Base-by-base conservation (phyloP, 2,113 vertebrate species). In the Bagarius yarrelli region DNA sequence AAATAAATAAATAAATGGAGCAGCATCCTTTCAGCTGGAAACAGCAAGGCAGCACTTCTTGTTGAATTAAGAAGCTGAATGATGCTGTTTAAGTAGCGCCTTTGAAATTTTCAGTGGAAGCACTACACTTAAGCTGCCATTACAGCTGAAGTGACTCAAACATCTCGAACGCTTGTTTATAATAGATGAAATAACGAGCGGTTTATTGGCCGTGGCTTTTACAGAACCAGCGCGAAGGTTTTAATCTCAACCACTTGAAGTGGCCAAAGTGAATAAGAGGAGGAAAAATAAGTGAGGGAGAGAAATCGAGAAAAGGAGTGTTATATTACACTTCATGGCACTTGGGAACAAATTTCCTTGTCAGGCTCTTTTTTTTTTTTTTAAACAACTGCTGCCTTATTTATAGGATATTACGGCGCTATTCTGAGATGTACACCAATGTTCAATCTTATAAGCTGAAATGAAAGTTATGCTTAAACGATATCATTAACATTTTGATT, bases 101-200 rank as follows among this genome's bases (percentile, higher is more conserved):
- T 75, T 77, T 91, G 88, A 92, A 91, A 91, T 84, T 92, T 92
- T 92, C 75, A 92, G 36, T 59, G 85, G 84, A 81, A 53, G 77
- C 85, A 79, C 84, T 79, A 81, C 84, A 83, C 87, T 90, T 88
- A 88, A 87, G 85, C 77, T 76, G 19, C 86, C 89, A 87, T 88
- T 89, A 92, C 87, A 34, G 83, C 74, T 87, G n/a, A n/a, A n/a
- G n/a, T n/a, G n/a, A n/a, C n/a, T n/a, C n/a, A n/a, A n/a, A 87
- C 87, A n/a, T 71, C 47, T 79, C 50, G 74, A 61, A 19, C 73
- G 34, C 25, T 82, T 84, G 79, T 89, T 79, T 77, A 90, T 91
- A 87, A 90, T 89, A 87, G 84, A 92, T 90, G 85, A 85, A 86
- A 91, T 87, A 88, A 91, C 87, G 84, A 82, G 83, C 83, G 86